These are phyloP conservation scores for Erebia aethiops DNA, from an alignment of 2,888 invertebrate genomes.

Conservation along the genomic window DNA sequence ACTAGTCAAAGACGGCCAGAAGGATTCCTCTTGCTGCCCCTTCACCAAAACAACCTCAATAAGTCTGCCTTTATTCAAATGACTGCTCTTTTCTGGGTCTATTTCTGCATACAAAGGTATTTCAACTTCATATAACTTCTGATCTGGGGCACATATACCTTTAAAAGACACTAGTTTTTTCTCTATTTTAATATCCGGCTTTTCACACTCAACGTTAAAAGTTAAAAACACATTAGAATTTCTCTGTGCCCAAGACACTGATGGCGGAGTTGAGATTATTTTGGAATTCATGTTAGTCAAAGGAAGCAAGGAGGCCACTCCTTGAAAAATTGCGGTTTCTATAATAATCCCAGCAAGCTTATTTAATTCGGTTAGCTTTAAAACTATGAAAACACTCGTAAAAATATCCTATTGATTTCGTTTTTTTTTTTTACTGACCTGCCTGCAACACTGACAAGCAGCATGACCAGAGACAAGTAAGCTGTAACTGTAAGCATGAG, in stretches of 20 bases:
- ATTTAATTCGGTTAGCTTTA: background rate
- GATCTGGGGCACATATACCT: conserved; percentile 92
- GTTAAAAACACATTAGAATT: conserved; percentile 89
- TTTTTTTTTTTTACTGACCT: background rate
- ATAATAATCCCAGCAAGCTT: background rate
- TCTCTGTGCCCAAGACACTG: conserved; percentile 97
- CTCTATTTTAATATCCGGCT: conserved; percentile 89
- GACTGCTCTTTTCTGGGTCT: conserved; percentile 89
- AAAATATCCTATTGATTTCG: background rate
- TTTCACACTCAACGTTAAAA: conserved; percentile 94
- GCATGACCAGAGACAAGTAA: too few relatives aligned
- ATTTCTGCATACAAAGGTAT: conserved; percentile 93
- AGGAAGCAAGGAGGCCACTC: background rate
- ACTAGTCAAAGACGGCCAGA: conserved; percentile 93
- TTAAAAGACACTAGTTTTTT: conserved; percentile 88
- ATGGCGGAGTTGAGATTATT: conserved; percentile 75
- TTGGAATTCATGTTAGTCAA: conserved; percentile 43
- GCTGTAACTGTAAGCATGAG: too few relatives aligned
- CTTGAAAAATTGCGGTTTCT: background rate
- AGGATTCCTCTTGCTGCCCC: conserved; percentile 86
- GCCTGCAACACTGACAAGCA: background rate
- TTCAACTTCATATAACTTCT: conserved; percentile 92
- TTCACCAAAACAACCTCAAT: conserved; percentile 88
- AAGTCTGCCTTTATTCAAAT: conserved; percentile 87
- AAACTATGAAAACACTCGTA: background rate